These are phyloP conservation scores for Drosophila sp. DNA, from an alignment of 1,140 invertebrate genomes.

Conservation along the genomic window DNA sequence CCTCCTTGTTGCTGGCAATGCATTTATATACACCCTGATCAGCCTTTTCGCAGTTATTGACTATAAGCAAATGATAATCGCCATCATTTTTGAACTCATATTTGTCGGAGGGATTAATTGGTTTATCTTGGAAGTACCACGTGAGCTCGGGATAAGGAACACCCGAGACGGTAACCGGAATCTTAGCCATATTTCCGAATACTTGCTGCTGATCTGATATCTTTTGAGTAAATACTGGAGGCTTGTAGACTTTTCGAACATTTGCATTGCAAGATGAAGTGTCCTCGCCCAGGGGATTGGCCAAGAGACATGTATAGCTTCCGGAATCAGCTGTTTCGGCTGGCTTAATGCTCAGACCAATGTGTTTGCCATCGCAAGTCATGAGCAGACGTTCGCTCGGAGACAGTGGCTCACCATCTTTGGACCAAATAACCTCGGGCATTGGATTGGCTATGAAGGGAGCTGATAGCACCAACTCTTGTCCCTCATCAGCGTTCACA, in stretches of 20 bases:
- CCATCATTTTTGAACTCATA: conserved; percentile 88
- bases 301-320: conserved; percentile 88
- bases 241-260: conserved; percentile 91
- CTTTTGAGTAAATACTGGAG: conserved; percentile 91
- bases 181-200: conserved; percentile 90
- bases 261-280: conserved; percentile 87
- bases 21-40: conserved; percentile 92
- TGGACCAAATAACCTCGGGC: conserved; percentile 92
- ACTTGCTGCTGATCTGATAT: conserved; percentile 94
- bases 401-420: conserved; percentile 88
- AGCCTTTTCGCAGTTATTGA: conserved; percentile 87
- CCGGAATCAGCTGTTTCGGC: conserved; percentile 89
- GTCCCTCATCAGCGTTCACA: conserved; percentile 90
- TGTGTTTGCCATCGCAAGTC: conserved; percentile 91
- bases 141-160: conserved; percentile 93
- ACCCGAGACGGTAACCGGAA: conserved; percentile 91
- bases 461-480: conserved; percentile 86
- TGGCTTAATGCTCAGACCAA: conserved; percentile 90
- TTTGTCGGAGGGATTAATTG: conserved; percentile 88
- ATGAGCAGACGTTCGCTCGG: conserved; percentile 87
- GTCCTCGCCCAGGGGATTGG: conserved; percentile 90
- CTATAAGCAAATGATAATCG: conserved; percentile 89
- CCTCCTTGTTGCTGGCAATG: conserved; percentile 91
- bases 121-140: conserved; percentile 92
- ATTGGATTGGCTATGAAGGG: conserved; percentile 93